Evolutionary conservation across 2,888 invertebrate species (phyloP), one percentile per base, ranked within the genome.

Genomic region (Syrphus vitripennis): DNA sequence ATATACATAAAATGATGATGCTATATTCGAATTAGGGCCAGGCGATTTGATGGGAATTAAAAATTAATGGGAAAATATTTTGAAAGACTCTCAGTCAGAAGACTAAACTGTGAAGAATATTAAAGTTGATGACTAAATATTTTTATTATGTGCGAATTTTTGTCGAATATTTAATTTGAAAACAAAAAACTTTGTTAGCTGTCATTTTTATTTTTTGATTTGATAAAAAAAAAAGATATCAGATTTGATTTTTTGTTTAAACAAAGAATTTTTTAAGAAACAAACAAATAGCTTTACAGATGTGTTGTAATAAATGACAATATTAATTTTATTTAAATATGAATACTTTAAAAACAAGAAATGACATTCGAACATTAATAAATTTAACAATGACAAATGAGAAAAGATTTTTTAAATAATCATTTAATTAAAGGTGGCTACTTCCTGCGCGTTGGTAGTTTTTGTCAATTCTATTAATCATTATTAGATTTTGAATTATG

Each of bases 11-110:
- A 16, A 42, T 19, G 63, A 45, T 63, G 42, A 63, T 45, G 42
- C 19, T 63, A 63, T 63, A 26, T 45, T 63, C 6, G 42, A 63
- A 63, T 63, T 45, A 61, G 61, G 61, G 61, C 37, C 61, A 61
- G 37, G 24, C 24, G 37, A 19, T 16, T 2, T 2, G n/a, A 16
- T 57, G 31, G 19, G 31, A 57, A 57, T 24, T 1, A 59, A 34
- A 59, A 19, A 1, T 31, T 57, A 3, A 16, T 34, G 61, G 26
- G 40, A 45, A 29, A 40, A 40, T 40, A 40, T 45, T 42, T 42
- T 45, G 19, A 63, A 63, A 40, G 40, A 40, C 24, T 31, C 19
- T n/a, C n/a, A n/a, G n/a, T n/a, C n/a, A n/a, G n/a, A 4, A 50
- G 9, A 14, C 2, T 7, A 10, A 55, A 16, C 12, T 40, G 24